These are phyloP conservation scores for Heliothis peltigera DNA, from an alignment of 2,888 invertebrate species.

Conservation along the genomic window DNA sequence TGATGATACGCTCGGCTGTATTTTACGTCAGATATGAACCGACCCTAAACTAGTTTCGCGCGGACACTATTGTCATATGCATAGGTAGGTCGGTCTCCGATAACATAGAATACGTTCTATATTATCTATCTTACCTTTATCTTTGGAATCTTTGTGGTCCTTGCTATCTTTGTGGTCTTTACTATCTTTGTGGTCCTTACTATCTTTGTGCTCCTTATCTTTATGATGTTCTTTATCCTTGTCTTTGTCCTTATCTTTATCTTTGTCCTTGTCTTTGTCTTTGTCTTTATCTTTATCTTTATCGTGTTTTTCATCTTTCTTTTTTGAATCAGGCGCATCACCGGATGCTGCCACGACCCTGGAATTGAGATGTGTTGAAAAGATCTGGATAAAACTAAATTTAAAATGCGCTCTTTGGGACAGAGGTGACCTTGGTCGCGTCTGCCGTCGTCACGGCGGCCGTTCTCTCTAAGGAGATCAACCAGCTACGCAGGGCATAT, in stretches of 20 bases:
- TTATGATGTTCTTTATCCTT: slow-evolving; percentile 40
- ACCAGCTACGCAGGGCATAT: no score
- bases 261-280: slow-evolving; percentile 10
- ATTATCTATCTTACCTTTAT: slow-evolving; percentile 1
- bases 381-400: no score
- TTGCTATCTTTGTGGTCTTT: slow-evolving; percentile 9
- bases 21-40: no score
- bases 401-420: no score
- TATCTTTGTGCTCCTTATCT: slow-evolving; percentile 36
- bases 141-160: background rate
- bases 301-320: slow-evolving; percentile 29
- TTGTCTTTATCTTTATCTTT: slow-evolving; percentile 4
- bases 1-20: no score
- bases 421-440: no score
- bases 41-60: no score
- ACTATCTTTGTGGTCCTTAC: slow-evolving; percentile 12
- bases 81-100: no score
- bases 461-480: no score
- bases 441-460: no score
- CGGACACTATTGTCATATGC: no score
- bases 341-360: slow-evolving; percentile 4
- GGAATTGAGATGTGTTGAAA: background rate
- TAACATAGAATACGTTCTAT: no score
- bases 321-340: background rate
- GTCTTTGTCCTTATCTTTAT: slow-evolving; percentile 1